Evolutionary conservation across 2,888 invertebrate species (phyloP).

Genomic region (Eupsilia transversa): DNA sequence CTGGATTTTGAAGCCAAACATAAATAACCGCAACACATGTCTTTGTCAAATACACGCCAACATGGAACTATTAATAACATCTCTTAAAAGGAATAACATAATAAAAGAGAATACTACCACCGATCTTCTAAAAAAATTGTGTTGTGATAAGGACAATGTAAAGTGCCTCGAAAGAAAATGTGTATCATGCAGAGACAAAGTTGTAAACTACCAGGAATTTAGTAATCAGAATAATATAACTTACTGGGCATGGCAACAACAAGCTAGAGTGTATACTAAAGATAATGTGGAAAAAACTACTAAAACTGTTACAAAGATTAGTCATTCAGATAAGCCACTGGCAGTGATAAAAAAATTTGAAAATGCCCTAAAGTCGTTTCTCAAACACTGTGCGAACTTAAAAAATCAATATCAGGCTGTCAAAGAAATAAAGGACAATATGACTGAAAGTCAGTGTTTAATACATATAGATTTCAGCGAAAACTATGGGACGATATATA

Average conservation of each 20-base stretch:
- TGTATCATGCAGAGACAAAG: constrained; percentile 11
- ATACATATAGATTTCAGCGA: constrained; percentile 50
- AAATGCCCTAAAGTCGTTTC: constrained; percentile 21
- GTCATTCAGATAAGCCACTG: constrained; percentile 15
- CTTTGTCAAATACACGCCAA: constrained; percentile 26
- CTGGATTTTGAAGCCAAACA: constrained; percentile 30
- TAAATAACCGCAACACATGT: constrained; percentile 31
- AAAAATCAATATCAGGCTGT: constrained; percentile 27
- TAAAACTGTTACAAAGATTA: constrained; percentile 25
- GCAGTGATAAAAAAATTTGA: constrained; percentile 24
- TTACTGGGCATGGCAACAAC: constrained; percentile 14
- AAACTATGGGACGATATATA: constrained; percentile 50
- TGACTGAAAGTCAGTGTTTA: constrained; percentile 21
- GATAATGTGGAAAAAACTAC: constrained; percentile 30
- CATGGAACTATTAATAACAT: constrained; percentile 22
- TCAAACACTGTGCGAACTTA: constrained; percentile 20
- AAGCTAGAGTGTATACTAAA: constrained; percentile 17
- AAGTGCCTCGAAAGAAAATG: constrained; percentile 24
- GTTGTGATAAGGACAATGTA: constrained; percentile 22
- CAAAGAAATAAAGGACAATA: constrained; percentile 20
- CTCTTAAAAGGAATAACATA: constrained; percentile 30
- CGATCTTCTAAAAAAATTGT: constrained; percentile 18
- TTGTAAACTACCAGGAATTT: constrained; percentile 15
- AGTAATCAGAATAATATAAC: constrained; percentile 16
- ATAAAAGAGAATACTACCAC: constrained; percentile 22